Evolutionary conservation across 2,797 vertebrate genomes (phyloP).

Genomic region (Lagodon rhomboides): DNA sequence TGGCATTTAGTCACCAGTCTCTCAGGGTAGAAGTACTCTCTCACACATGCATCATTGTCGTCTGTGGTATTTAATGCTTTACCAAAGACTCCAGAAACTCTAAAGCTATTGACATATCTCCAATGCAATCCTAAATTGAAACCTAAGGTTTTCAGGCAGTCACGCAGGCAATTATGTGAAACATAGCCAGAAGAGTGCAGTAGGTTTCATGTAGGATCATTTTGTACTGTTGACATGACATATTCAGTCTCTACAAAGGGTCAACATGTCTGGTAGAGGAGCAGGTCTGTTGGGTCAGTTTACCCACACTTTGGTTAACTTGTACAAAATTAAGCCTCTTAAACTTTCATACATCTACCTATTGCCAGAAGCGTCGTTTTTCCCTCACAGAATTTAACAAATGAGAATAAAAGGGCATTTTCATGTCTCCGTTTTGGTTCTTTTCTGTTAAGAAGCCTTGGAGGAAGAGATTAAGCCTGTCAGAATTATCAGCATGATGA

Average conservation of each 20-base stretch:
- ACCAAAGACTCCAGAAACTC: background rate
- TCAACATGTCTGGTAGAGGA: background rate
- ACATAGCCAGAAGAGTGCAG: background rate
- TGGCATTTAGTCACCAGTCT: background rate
- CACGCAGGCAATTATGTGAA: no score
- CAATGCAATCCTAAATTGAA: background rate
- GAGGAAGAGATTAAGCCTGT: background rate
- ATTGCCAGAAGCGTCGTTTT: conserved; percentile 1
- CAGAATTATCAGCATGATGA: conserved; percentile 4
- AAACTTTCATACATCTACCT: conserved; percentile 3
- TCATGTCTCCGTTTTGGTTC: background rate
- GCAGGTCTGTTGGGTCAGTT: background rate
- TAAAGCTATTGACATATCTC: background rate
- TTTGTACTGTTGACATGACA: background rate
- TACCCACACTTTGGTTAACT: conserved; percentile 1
- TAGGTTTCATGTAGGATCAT: background rate
- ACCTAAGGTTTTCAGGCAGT: background rate
- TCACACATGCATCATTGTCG: background rate
- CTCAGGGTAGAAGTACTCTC: background rate
- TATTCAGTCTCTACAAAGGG: background rate
- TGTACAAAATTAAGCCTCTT: background rate
- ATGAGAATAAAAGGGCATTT: background rate
- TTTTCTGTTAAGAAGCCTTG: conserved; percentile 1
- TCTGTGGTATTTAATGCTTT: background rate
- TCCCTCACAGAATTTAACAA: background rate